A percentile compares a stretch with the other conserved stretches of the same genome.
These are phyloP conservation scores for Brachionus plicatilis DNA, from an alignment of 1,140 invertebrate species.

Conservation along the genomic window DNA sequence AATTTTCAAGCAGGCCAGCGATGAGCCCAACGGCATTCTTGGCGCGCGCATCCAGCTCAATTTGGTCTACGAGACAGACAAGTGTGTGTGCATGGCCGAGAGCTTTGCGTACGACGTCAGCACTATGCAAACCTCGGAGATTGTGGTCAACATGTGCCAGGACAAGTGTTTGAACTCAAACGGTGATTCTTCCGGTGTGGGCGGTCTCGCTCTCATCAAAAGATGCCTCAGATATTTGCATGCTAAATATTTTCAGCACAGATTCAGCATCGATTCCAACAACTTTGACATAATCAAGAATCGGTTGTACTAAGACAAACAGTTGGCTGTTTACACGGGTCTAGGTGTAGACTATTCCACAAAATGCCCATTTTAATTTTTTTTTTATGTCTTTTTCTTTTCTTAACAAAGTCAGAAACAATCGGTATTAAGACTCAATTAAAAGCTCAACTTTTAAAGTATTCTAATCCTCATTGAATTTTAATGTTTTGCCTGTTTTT, in stretches of 20 bases:
- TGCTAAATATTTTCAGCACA: constrained; percentile 1
- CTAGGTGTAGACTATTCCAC: background rate
- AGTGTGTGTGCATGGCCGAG: background rate
- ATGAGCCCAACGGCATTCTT: constrained; percentile 30
- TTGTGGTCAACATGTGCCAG: background rate
- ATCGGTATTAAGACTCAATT: background rate
- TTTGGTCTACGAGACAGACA: background rate
- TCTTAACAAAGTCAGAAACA: background rate
- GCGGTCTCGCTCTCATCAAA: background rate
- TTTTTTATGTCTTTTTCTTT: background rate
- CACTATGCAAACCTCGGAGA: background rate
- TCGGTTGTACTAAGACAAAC: constrained; percentile 13
- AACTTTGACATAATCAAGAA: background rate
- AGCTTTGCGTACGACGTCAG: background rate
- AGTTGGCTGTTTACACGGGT: background rate
- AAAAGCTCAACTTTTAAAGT: constrained; percentile 1
- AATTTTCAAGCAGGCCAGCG: constrained; percentile 16
- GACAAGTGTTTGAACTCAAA: background rate
- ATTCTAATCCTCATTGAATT: background rate
- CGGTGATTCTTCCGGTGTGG: background rate
- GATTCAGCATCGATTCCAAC: background rate
- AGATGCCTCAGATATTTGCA: constrained; percentile 5
- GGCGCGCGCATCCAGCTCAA: constrained; percentile 14
- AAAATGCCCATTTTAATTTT: background rate
- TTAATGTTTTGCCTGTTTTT: background rate